Conservation (phyloP, 2,888 invertebrate genomes). For the Chaitophorus viminalis region DNA sequence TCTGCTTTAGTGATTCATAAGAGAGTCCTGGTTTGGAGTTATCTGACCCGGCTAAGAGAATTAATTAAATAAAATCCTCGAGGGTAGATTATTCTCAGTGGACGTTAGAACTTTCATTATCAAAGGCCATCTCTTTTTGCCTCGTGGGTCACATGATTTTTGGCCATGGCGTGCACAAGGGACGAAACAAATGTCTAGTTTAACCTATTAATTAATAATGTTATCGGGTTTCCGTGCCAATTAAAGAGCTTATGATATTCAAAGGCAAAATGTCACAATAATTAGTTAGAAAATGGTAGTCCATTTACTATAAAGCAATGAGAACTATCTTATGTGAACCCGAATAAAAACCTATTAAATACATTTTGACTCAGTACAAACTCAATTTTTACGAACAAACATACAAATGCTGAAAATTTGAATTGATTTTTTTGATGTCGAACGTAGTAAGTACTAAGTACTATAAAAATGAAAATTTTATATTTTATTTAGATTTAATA, state of each 20-base stretch:
- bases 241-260: neutral
- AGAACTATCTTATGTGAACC: neutral
- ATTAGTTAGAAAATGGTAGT: neutral
- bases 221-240: neutral
- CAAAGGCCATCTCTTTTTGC: neutral
- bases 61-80: constrained; percentile 33
- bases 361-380: too few species aligned
- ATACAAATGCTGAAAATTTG: neutral
- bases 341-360: neutral
- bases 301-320: neutral
- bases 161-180: neutral
- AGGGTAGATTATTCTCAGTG: neutral
- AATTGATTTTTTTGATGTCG: neutral
- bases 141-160: constrained; percentile 3
- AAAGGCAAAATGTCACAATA: neutral
- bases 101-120: constrained; percentile 5
- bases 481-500: too few species aligned
- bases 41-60: neutral
- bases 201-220: neutral
- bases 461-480: too few species aligned
- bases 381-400: neutral
- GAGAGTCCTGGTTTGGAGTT: neutral
- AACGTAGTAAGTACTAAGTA: neutral
- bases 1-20: neutral
- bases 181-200: neutral